Evolutionary conservation across 2,888 invertebrate genomes (phyloP), one percentile per base, ranked within the genome.

Genomic region (Drosophila leonis): DNA sequence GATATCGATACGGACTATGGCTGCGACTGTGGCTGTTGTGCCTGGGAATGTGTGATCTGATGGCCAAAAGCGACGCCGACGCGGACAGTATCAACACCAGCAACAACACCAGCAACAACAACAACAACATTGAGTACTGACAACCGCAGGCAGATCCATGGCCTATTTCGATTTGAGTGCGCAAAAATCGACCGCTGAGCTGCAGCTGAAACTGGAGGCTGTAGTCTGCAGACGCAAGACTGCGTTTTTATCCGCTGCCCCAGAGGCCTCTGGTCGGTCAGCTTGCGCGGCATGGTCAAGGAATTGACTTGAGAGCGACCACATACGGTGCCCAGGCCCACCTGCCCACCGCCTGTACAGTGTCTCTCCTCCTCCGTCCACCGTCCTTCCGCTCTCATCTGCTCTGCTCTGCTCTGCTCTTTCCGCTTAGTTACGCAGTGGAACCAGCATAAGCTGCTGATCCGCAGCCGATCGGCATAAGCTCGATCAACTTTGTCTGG

Each of bases 131-230:
- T 48, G 54, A 59, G 70, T 37, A 62, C 44, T 56, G 72, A 31
- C 59, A 79, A 80, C 83, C 70, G 61, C 77, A 66, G 82, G 71
- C 70, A 56, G 65, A 33, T 61, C 56, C 66, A 60, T 84, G 86
- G 86, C 80, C 86, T 80, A 82, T 81, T 81, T 85, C 69, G 75
- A 80, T 75, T 56, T 54, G 44, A 46, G 46, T 75, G 65, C 75
- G 71, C 73, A 73, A 82, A 78, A 78, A 78, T 74, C 78, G 82
- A 82, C 65, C 65, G 62, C 62, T 55, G 42, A 49, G 61, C 57
- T 42, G 70, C 57, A 76, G 76, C 64, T 75, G 74, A 39, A 59
- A 49, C 56, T 70, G 41, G 51, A 37, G 63, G 33, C 71, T 72
- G 64, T 39, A 39, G 18, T 31, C 57, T 56, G 29, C 44, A 33